These are phyloP conservation scores for Phalanger gymnotis DNA, from an alignment of 2,797 vertebrate genomes.

Conservation along the genomic window DNA sequence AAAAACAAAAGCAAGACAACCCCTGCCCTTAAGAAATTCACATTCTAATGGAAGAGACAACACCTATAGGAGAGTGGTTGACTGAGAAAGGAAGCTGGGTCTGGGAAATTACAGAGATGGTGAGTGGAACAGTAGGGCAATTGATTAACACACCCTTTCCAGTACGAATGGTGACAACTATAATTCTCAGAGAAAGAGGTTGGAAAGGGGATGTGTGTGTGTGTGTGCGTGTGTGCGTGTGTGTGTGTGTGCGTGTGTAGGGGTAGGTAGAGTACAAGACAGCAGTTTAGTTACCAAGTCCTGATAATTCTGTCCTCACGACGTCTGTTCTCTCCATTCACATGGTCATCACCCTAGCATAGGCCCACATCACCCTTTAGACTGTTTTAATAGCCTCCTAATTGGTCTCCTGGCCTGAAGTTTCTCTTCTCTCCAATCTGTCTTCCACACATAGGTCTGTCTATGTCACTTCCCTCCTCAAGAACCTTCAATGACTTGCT, in stretches of 20 bases:
- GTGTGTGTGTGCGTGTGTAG: background rate
- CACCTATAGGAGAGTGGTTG: background rate
- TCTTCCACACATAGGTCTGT: background rate
- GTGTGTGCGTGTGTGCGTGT: background rate
- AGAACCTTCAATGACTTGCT: background rate
- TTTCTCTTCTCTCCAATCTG: background rate
- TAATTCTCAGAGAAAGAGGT: background rate
- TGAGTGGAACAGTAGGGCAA: background rate
- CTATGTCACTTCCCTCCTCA: background rate
- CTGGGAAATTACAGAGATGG: background rate
- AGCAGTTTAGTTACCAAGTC: background rate
- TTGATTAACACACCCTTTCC: background rate
- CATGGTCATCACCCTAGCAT: background rate
- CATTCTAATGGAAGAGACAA: background rate
- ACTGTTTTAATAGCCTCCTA: background rate
- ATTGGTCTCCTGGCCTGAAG: background rate
- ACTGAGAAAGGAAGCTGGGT: background rate
- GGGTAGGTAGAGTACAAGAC: background rate
- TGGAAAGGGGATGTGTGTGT: background rate
- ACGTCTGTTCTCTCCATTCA: background rate
- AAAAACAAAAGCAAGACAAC: background rate
- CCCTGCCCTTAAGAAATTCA: background rate
- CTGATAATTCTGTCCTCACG: background rate
- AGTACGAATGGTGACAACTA: background rate
- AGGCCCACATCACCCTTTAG: background rate